phyloP scores from a whole-genome alignment of 1,140 invertebrate species.

The Pectinophora gossypiella region DNA sequence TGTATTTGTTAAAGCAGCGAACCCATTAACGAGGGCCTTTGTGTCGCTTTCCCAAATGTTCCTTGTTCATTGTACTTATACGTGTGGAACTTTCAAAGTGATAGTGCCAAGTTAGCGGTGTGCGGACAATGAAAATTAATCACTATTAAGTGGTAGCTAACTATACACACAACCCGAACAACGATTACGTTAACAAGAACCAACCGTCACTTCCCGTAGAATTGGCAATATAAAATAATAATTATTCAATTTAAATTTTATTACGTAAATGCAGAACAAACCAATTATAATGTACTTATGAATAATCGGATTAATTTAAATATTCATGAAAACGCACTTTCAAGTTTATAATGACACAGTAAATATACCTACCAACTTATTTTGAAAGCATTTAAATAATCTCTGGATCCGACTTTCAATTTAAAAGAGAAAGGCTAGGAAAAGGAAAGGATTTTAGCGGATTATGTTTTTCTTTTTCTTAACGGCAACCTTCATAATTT shows the following conservation, averaged over 20 bases:
- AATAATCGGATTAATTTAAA: constrained; percentile 34
- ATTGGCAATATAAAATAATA: neutral
- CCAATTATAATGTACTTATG: constrained; percentile 28
- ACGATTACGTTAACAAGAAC: no score
- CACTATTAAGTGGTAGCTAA: no score
- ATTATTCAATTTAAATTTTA: neutral
- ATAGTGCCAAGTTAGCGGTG: neutral
- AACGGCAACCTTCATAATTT: constrained; percentile 2
- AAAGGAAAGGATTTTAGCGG: neutral
- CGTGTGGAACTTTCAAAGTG: neutral
- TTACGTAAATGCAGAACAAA: constrained; percentile 20
- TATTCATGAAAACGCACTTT: constrained; percentile 32
- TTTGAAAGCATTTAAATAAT: constrained; percentile 21
- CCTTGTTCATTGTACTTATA: neutral
- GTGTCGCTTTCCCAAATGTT: neutral
- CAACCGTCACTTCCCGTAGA: no score
- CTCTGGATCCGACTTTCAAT: constrained; percentile 6
- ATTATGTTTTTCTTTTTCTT: constrained; percentile 3
- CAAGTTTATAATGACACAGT: neutral
- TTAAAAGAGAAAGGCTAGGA: neutral
- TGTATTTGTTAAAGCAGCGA: neutral
- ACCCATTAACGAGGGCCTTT: neutral
- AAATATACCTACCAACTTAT: constrained; percentile 2
- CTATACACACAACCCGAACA: no score
- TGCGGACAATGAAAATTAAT: neutral